These are phyloP conservation scores for Gulo gulo DNA, from an alignment of 2,113 vertebrate genomes.

Conservation along the genomic window DNA sequence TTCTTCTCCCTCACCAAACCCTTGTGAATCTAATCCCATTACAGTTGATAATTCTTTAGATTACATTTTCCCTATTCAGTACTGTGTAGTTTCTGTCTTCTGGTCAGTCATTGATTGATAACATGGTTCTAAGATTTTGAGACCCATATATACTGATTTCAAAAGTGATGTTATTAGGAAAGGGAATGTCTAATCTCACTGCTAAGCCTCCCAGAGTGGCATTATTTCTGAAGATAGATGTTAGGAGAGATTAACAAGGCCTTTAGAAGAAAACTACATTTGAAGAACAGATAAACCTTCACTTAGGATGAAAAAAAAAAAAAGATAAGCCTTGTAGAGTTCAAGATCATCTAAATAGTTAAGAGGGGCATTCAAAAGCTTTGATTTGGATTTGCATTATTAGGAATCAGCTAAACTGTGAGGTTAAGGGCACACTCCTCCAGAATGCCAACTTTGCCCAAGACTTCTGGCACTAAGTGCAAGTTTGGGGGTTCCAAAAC, in stretches of 20 bases:
- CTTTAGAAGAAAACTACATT: not conserved
- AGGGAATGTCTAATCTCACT: not conserved
- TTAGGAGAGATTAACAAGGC: not conserved
- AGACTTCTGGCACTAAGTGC: not conserved
- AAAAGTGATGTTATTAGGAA: not conserved
- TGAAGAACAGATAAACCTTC: not conserved
- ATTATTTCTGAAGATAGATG: not conserved
- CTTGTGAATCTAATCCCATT: not conserved
- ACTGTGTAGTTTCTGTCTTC: not conserved
- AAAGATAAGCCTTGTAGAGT: not conserved
- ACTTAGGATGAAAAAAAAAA: not conserved
- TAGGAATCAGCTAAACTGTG: not conserved
- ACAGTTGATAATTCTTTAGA: not conserved
- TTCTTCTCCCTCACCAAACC: not conserved
- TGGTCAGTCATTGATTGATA: not conserved
- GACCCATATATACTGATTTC: not conserved
- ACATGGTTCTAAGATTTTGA: not conserved
- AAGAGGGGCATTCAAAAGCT: not conserved
- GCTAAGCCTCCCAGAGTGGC: not conserved
- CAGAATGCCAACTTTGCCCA: not conserved
- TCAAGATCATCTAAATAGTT: not conserved
- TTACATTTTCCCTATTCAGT: not conserved
- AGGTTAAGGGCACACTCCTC: not conserved
- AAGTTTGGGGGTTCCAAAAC: not conserved
- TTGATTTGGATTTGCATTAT: not conserved